A percentile compares a stretch with the other conserved stretches of the same genome.
Evolutionary conservation across 2,113 vertebrate species (phyloP).

Genomic region (Formicarius rufipectus): DNA sequence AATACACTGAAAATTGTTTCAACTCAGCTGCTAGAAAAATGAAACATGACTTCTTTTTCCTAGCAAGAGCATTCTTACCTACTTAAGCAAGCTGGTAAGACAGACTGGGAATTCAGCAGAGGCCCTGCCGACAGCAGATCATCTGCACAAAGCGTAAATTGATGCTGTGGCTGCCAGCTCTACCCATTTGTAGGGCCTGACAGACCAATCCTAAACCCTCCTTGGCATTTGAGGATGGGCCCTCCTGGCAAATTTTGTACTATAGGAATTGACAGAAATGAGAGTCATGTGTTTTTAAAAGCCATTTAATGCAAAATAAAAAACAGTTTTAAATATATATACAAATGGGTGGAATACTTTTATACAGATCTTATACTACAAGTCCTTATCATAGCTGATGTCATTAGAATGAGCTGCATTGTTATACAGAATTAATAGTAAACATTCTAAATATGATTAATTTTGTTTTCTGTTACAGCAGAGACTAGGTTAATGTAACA

Average conservation of each 20-base stretch:
- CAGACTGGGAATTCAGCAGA: neutral
- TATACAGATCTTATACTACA: neutral
- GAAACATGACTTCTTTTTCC: neutral
- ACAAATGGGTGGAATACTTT: neutral
- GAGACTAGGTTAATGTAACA: slow-evolving; percentile 66
- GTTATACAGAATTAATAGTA: neutral
- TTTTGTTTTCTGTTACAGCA: slow-evolving; percentile 54
- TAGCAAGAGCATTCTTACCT: neutral
- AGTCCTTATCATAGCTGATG: neutral
- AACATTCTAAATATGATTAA: slow-evolving; percentile 30
- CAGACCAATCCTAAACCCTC: neutral
- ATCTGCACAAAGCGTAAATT: neutral
- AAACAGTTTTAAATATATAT: neutral
- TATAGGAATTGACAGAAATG: neutral
- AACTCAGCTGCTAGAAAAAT: neutral
- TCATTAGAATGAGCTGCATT: neutral
- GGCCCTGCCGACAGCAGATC: neutral
- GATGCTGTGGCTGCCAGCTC: neutral
- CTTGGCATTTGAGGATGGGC: neutral
- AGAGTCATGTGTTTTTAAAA: neutral
- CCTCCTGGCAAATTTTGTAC: neutral
- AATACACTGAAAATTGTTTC: neutral
- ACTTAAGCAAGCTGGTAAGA: neutral
- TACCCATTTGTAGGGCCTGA: neutral
- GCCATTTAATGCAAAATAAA: neutral